Conservation (phyloP, 2,797 vertebrate genomes). For the Argyrosomus regius region DNA sequence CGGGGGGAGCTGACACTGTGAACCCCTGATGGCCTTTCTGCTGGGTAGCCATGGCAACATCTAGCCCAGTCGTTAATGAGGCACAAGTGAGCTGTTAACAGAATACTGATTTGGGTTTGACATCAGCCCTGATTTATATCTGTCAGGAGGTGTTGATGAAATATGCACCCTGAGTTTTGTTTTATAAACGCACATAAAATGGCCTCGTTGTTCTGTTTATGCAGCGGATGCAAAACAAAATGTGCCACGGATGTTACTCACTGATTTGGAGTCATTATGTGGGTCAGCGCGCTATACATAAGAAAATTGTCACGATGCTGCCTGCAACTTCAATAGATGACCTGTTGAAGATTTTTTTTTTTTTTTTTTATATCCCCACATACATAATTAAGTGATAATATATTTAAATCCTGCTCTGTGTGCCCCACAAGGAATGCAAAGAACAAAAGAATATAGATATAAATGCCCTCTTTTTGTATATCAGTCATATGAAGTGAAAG, state of each 20-base stretch:
- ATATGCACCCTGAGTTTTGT: slow-evolving; percentile 52
- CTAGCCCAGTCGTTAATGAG: slow-evolving; percentile 79
- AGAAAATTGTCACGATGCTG: slow-evolving; percentile 1
- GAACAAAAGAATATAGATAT: slow-evolving; percentile 3
- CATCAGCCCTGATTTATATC: slow-evolving; percentile 70
- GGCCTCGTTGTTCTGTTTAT: slow-evolving; percentile 23
- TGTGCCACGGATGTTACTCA: slow-evolving; percentile 3
- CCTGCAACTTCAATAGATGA: neutral
- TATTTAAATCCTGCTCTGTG: slow-evolving; percentile 9
- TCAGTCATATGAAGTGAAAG: slow-evolving; percentile 31
- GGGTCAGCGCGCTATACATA: neutral
- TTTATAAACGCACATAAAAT: slow-evolving; percentile 44
- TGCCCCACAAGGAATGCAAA: neutral
- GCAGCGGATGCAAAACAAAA: slow-evolving; percentile 34
- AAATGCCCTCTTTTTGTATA: slow-evolving; percentile 37
- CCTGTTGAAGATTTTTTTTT: slow-evolving; percentile 9
- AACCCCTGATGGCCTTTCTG: slow-evolving; percentile 80
- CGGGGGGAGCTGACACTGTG: slow-evolving; percentile 70
- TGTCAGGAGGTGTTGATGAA: slow-evolving; percentile 73
- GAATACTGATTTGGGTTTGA: slow-evolving; percentile 83
- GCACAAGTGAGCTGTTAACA: slow-evolving; percentile 81
- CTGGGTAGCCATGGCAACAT: slow-evolving; percentile 81
- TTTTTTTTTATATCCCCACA: neutral
- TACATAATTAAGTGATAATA: neutral
- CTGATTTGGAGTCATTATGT: slow-evolving; percentile 29